Evolutionary conservation across 2,113 vertebrate genomes (phyloP).

Genomic region (Bubo scandiacus): DNA sequence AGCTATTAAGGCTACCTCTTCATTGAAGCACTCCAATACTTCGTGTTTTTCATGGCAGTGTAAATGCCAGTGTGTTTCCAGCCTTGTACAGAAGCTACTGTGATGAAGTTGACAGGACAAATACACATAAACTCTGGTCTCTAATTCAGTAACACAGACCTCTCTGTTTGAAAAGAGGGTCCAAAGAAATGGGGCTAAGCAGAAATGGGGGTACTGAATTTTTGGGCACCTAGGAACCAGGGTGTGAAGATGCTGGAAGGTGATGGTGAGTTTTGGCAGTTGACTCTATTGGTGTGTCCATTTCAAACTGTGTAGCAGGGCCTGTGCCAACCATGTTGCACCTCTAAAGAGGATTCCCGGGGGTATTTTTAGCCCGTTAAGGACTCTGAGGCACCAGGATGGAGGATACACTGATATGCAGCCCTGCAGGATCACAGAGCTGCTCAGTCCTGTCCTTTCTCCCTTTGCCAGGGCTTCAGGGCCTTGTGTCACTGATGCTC

Average conservation of each 20-base stretch:
- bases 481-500: neutral
- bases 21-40: neutral
- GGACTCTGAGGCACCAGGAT: neutral
- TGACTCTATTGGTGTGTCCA: fast-evolving
- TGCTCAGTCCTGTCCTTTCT: neutral
- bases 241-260: neutral
- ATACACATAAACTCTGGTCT: neutral
- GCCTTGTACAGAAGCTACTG: neutral
- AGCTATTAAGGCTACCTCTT: neutral
- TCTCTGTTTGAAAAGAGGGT: neutral
- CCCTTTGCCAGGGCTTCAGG: neutral
- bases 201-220: neutral
- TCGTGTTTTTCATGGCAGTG: neutral
- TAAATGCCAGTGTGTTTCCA: neutral
- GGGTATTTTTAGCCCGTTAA: neutral
- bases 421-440: neutral
- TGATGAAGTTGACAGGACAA: neutral
- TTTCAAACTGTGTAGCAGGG: neutral
- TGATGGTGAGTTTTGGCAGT: neutral
- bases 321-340: neutral
- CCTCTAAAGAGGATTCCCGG: neutral
- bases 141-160: too few relatives aligned
- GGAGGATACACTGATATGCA: neutral
- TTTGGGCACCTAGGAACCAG: neutral
- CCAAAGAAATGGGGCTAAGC: neutral